A percentile compares a stretch with the other conserved stretches of the same genome.
Conservation (phyloP, 37 sponge, comb jelly and placozoan genomes). For the Halichondria panicea region DNA sequence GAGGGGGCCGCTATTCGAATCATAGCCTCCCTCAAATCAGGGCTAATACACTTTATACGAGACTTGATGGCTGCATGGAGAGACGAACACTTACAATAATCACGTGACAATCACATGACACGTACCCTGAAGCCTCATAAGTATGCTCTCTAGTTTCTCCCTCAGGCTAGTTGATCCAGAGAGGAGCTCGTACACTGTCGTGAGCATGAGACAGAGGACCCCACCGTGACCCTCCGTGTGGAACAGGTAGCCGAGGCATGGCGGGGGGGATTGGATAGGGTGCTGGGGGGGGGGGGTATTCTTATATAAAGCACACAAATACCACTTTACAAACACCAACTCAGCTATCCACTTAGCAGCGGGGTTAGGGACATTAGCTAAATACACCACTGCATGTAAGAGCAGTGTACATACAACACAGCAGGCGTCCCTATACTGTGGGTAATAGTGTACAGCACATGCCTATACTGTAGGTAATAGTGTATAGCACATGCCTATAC, state of each 20-base stretch:
- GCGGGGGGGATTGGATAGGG: slow-evolving; percentile 51
- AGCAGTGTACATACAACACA: too few relatives aligned
- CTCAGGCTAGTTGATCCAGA: not conserved
- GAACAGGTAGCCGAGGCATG: slow-evolving; percentile 32
- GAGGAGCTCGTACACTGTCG: not conserved
- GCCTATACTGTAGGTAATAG: too few relatives aligned
- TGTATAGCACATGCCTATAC: too few relatives aligned
- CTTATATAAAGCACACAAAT: too few relatives aligned
- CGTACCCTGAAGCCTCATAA: slow-evolving; percentile 15
- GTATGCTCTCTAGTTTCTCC: slow-evolving; percentile 11
- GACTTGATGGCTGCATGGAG: slow-evolving; percentile 3
- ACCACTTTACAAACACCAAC: too few relatives aligned
- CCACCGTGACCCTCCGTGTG: slow-evolving; percentile 13
- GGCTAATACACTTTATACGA: slow-evolving; percentile 19
- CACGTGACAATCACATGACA: not conserved
- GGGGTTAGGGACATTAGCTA: too few relatives aligned
- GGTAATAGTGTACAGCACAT: too few relatives aligned
- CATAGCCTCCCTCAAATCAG: slow-evolving; percentile 12
- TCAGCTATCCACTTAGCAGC: too few relatives aligned
- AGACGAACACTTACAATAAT: not conserved
- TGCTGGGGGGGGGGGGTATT: not conserved
- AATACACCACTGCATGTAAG: too few relatives aligned
- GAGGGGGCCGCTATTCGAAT: not conserved
- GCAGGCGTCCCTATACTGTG: too few relatives aligned
- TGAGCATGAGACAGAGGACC: slow-evolving; percentile 15